Evolutionary conservation across 1,140 invertebrate species (phyloP).

Genomic region (Melipona quadrifasciata): DNA sequence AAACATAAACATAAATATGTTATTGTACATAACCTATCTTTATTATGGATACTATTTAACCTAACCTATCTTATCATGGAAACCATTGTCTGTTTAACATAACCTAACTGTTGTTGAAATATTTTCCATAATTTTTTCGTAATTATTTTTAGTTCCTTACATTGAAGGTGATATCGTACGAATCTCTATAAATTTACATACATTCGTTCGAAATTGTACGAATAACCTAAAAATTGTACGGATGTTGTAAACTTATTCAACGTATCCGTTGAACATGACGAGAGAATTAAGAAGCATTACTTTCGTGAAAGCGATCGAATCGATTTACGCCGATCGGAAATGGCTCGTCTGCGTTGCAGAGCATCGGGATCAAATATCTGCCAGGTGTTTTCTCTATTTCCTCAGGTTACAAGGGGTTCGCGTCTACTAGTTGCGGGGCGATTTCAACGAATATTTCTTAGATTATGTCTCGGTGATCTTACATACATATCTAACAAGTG

Average conservation of each 20-base stretch:
- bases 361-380: constrained; percentile 22
- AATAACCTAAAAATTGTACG: neutral
- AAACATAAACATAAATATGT: neutral
- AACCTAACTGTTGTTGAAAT: neutral
- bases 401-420: constrained; percentile 4
- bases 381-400: constrained; percentile 26
- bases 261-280: neutral
- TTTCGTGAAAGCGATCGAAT: neutral
- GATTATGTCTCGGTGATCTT: neutral
- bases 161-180: neutral
- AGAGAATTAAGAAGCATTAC: neutral
- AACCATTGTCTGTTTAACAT: too few relatives aligned
- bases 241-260: neutral
- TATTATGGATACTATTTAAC: neutral
- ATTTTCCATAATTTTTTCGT: neutral
- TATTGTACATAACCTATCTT: neutral
- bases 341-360: neutral
- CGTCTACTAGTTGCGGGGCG: neutral
- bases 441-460: neutral
- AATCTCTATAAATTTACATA: neutral
- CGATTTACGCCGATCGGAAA: neutral
- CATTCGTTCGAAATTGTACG: neutral
- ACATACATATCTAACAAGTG: too few relatives aligned
- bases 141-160: neutral
- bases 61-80: too few relatives aligned